Conservation (phyloP, 2,113 vertebrate species). For the Ameiurus melas region DNA sequence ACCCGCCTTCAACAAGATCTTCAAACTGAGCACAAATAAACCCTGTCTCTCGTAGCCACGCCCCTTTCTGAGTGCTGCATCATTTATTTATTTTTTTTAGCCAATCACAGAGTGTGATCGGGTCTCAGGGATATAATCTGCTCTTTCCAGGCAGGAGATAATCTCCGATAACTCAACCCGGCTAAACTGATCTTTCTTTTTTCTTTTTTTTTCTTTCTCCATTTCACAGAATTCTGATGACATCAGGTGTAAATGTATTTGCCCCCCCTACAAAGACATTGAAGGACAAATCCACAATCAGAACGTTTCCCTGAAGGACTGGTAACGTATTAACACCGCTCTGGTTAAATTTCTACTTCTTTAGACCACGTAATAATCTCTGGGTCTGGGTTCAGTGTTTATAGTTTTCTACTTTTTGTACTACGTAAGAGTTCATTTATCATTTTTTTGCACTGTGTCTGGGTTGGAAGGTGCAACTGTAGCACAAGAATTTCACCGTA, state of each 20-base stretch:
- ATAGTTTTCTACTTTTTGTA: too few relatives aligned
- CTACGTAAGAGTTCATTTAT: too few relatives aligned
- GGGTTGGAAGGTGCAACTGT: too few relatives aligned
- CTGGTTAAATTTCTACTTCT: background rate
- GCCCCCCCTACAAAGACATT: conserved; percentile 93
- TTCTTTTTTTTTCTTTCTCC: conserved; percentile 26
- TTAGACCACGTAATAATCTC: too few relatives aligned
- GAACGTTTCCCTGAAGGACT: conserved; percentile 97
- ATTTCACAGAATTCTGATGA: conserved; percentile 87
- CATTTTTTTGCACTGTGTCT: too few relatives aligned
- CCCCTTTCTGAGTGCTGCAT: background rate
- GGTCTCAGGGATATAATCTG: background rate
- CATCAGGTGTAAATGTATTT: conserved; percentile 96
- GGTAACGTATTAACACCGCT: conserved; percentile 72
- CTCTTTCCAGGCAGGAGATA: background rate
- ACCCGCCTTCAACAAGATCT: background rate
- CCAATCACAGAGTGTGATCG: background rate
- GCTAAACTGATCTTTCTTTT: background rate
- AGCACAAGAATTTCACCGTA: too few relatives aligned
- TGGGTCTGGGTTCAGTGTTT: too few relatives aligned
- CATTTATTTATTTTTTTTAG: background rate
- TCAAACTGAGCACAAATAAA: too few relatives aligned
- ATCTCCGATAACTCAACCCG: background rate
- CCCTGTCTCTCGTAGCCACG: background rate
- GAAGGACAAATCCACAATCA: conserved; percentile 91